Percentiles rank a stretch among this genome's conserved stretches.
Evolutionary conservation across 1,140 invertebrate genomes (phyloP).

Genomic region (Megathymus violae): DNA sequence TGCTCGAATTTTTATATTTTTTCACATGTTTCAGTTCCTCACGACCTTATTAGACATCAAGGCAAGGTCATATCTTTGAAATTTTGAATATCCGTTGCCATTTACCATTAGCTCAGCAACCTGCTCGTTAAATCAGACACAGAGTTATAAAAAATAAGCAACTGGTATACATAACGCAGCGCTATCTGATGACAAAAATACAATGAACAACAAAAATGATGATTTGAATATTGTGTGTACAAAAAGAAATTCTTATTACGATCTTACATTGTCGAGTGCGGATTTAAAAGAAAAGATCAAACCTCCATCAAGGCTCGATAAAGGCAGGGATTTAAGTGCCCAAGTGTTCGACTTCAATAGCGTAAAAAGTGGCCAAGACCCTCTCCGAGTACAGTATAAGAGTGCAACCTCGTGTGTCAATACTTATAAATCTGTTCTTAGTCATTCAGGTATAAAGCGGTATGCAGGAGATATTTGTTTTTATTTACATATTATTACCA

Average conservation of each 20-base stretch:
- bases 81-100: too few species aligned
- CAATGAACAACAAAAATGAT: background rate
- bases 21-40: too few species aligned
- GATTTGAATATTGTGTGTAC: background rate
- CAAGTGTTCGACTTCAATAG: background rate
- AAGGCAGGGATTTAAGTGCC: background rate
- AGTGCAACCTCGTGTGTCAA: background rate
- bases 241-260: background rate
- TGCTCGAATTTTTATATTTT: too few species aligned
- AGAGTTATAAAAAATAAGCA: too few species aligned
- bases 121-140: too few species aligned
- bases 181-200: too few species aligned
- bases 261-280: background rate
- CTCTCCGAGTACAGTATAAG: background rate
- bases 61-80: too few species aligned
- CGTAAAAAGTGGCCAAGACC: slow-evolving; percentile 3
- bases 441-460: background rate
- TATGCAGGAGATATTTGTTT: background rate
- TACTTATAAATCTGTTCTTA: background rate
- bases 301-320: background rate
- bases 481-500: background rate
- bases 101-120: too few species aligned
- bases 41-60: too few species aligned
- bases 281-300: background rate
- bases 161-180: too few species aligned